These are phyloP conservation scores for Glyphotaelius pellucidus DNA, from an alignment of 2,888 invertebrate species.

Conservation along the genomic window DNA sequence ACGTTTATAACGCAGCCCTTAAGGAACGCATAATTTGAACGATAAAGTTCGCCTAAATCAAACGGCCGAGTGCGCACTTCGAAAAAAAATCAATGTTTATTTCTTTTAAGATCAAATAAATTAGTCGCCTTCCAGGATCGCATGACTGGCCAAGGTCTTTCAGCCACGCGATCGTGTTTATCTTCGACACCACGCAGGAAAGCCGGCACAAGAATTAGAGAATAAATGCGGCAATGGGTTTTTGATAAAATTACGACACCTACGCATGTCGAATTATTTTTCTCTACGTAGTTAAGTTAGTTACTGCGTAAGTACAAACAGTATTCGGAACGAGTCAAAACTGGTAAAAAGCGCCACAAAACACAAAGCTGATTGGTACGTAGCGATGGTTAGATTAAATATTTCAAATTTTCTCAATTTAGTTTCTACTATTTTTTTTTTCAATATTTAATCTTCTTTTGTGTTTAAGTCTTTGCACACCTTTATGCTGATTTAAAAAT, in stretches of 20 bases:
- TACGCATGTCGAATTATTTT: not conserved
- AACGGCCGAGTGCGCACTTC: not conserved
- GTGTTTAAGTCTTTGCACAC: not conserved
- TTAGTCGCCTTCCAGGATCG: not conserved
- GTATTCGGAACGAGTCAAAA: not conserved
- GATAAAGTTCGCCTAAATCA: not conserved
- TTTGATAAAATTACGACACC: not conserved
- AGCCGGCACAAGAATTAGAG: not conserved
- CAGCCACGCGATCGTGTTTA: not conserved
- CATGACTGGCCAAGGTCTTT: not conserved
- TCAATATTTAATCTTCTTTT: not conserved
- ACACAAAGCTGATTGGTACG: not conserved
- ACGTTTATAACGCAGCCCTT: too few relatives aligned
- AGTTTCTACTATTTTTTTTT: not conserved
- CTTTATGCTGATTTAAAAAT: not conserved
- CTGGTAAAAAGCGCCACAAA: not conserved
- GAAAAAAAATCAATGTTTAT: not conserved
- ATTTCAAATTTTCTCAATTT: not conserved
- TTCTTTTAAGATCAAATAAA: conserved; percentile 11
- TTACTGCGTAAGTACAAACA: not conserved
- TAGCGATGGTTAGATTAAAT: not conserved
- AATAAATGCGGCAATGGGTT: not conserved
- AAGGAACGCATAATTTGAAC: not conserved
- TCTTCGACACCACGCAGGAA: not conserved
- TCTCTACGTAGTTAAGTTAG: not conserved